Conservation (phyloP, 2,113 vertebrate genomes). For the Eidolon helvum region DNA sequence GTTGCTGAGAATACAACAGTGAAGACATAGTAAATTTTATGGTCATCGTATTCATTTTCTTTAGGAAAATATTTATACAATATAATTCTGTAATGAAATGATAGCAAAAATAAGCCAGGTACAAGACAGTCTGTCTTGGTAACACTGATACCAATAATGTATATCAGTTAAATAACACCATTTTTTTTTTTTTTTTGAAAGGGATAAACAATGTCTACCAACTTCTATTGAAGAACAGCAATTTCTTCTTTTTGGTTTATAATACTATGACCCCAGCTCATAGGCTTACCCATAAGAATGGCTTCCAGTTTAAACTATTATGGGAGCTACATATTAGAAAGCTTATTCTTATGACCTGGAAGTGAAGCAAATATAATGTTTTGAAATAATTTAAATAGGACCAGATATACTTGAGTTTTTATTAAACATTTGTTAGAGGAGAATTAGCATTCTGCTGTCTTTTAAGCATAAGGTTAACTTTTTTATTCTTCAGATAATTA, state of each 20-base stretch:
- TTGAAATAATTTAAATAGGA: not conserved
- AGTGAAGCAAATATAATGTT: not conserved
- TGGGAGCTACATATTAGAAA: not conserved
- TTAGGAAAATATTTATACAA: not conserved
- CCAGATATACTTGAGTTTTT: not conserved
- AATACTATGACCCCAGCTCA: not conserved
- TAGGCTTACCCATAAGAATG: not conserved
- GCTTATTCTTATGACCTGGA: not conserved
- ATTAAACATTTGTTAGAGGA: not conserved
- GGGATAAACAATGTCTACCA: not conserved
- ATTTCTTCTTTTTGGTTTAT: not conserved
- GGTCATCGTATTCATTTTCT: not conserved
- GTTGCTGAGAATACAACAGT: not conserved
- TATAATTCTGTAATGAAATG: not conserved
- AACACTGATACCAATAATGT: not conserved
- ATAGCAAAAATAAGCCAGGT: constrained; percentile 9
- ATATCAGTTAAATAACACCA: not conserved
- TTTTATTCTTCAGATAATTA: constrained; percentile 35
- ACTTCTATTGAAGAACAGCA: not conserved
- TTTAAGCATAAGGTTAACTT: constrained; percentile 10
- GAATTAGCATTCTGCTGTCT: not conserved
- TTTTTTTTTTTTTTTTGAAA: constrained; percentile 8
- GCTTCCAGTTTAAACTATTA: not conserved
- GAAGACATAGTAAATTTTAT: not conserved
- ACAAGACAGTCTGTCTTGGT: not conserved